Evolutionary conservation across 2,113 vertebrate species (phyloP).

Genomic region (Orientallactaga bullata): DNA sequence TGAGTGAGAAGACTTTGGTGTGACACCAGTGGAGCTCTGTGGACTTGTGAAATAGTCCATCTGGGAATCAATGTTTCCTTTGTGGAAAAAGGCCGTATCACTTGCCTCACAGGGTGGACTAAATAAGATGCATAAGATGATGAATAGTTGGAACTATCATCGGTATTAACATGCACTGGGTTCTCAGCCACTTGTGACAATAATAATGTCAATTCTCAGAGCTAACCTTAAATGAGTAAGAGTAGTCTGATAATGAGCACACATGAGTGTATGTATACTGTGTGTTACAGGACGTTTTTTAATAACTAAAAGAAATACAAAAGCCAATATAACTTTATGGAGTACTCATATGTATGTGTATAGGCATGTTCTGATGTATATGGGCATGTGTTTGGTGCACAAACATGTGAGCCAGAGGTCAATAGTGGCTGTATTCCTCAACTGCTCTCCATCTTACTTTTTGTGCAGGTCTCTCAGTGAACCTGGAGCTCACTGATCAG

Average conservation of each 20-base stretch:
- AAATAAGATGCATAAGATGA: neutral
- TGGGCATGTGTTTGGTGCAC: no score
- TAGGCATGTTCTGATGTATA: no score
- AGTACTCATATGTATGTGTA: neutral
- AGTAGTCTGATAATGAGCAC: neutral
- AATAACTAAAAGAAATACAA: constrained; percentile 35
- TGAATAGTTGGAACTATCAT: neutral
- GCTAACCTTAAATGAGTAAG: neutral
- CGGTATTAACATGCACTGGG: neutral
- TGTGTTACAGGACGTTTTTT: neutral
- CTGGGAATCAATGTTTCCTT: neutral
- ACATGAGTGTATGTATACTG: neutral
- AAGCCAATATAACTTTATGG: neutral
- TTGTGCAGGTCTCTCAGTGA: no score
- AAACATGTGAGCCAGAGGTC: no score
- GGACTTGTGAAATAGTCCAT: neutral
- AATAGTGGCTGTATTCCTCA: no score
- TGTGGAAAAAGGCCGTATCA: neutral
- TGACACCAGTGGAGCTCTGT: neutral
- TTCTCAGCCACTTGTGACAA: neutral
- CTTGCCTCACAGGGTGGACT: neutral
- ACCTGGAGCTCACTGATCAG: no score
- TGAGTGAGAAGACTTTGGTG: neutral
- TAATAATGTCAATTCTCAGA: neutral
- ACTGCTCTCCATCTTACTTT: no score